Base-by-base conservation (phyloP, 2,888 invertebrate species). In the Ditylenchus weischeri region DNA sequence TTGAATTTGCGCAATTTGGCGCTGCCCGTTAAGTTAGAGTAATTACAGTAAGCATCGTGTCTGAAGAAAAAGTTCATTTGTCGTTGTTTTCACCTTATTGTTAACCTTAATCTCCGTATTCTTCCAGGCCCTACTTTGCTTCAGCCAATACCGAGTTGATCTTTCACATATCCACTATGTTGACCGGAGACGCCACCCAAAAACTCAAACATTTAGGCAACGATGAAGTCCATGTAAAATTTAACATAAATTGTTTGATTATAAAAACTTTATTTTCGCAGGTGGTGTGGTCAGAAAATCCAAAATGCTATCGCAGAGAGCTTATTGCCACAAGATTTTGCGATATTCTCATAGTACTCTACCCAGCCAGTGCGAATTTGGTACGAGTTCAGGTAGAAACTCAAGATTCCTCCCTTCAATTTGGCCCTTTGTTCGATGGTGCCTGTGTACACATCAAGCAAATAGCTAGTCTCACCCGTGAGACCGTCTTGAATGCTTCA, bases 251-350 rank as follows among this genome's bases (percentile, higher is more conserved):
- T 36, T 43, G 8, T 43, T 43, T 43, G 11, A 43, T 64, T 35
- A 60, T 68, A 36, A 95, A 96, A 62, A 13, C 29, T 18, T 50
- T 18, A n/a, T 29, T 11, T 29, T 58, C 62, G 3, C 96, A 96
- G 84, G 93, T 98, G 73, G 93, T 99, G 43, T 98, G 98, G 98
- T 94, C 93, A 62, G 98, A 99, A 83, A 94, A 98, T 85, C 88
- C 88, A 85, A 88, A 94, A n/a, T 92, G 94, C 83, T 98, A 98
- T 87, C 88, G 93, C 69, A 88, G 95, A 66, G 93, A 93, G 83
- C 94, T 95, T 78, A 90, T 99, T 83, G 94, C 96, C 65, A 98
- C 98, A 15, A 95, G 98, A 86, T 98, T 98, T 87, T 96, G 95
- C 84, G 98, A 98, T 87, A 92, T 98, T 72, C 88, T 98, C 70